phyloP scores from a whole-genome alignment of 2,797 vertebrate species.

The Staurois parvus region DNA sequence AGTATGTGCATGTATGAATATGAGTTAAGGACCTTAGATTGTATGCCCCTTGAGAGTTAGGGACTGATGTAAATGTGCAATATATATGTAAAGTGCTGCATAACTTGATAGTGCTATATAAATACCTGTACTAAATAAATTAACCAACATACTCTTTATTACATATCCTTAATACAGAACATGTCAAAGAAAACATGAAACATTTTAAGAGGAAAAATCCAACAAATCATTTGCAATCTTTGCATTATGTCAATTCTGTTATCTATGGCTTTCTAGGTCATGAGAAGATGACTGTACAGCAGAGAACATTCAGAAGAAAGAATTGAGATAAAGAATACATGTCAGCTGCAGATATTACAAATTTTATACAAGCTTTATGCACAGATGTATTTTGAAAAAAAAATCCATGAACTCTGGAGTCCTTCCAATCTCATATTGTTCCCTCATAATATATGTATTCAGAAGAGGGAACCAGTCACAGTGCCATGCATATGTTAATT shows the following conservation, averaged over 20 bases:
- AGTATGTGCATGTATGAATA: too few relatives aligned
- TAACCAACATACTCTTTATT: not conserved
- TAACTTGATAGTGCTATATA: too few relatives aligned
- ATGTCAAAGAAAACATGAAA: not conserved
- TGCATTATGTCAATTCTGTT: not conserved
- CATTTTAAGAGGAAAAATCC: not conserved
- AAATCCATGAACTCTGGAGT: conserved; percentile 51
- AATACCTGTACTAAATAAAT: too few relatives aligned
- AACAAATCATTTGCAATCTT: not conserved
- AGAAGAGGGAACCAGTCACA: conserved; percentile 43
- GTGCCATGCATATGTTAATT: conserved; percentile 53
- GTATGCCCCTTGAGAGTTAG: too few relatives aligned
- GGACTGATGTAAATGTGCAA: too few relatives aligned
- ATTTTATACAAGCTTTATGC: conserved; percentile 20
- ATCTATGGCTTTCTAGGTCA: conserved; percentile 14
- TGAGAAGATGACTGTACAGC: conserved; percentile 14
- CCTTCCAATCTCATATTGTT: conserved; percentile 53
- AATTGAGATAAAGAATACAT: not conserved
- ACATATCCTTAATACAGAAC: not conserved
- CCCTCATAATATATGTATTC: conserved; percentile 58
- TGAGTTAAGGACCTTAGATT: too few relatives aligned
- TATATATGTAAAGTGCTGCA: too few relatives aligned
- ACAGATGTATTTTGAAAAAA: conserved; percentile 54
- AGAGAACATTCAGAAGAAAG: conserved; percentile 24
- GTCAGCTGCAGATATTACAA: conserved; percentile 34